Conservation (phyloP, 92 coral and sea anemone species). For the Phenganax stokvisi region DNA sequence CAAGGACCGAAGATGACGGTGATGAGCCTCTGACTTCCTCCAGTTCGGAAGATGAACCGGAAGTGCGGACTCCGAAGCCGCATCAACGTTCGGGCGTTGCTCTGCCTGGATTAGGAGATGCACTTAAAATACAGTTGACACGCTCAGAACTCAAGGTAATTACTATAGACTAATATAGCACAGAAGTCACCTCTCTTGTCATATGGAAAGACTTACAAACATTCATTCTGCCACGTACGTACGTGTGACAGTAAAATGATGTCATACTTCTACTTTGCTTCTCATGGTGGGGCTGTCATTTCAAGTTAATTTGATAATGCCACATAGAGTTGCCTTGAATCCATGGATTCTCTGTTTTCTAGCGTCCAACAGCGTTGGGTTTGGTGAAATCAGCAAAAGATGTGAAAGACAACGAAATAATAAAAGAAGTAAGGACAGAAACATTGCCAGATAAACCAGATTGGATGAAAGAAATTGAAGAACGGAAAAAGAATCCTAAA, state of each 20-base stretch:
- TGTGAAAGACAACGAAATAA: slow-evolving; percentile 62
- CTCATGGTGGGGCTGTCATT: not conserved
- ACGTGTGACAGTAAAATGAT: too few relatives aligned
- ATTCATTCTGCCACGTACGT: too few relatives aligned
- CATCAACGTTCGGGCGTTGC: slow-evolving; percentile 73
- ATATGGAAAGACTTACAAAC: slow-evolving; percentile 19
- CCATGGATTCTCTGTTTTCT: not conserved
- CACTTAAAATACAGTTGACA: slow-evolving; percentile 55
- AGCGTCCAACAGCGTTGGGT: slow-evolving; percentile 58
- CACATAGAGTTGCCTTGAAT: not conserved
- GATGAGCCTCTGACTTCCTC: slow-evolving; percentile 51
- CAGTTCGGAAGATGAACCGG: slow-evolving; percentile 37
- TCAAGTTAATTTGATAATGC: not conserved
- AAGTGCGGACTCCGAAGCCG: slow-evolving; percentile 47
- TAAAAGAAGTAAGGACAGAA: slow-evolving; percentile 77
- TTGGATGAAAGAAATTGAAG: slow-evolving; percentile 89
- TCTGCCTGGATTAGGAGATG: slow-evolving; percentile 89
- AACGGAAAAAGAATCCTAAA: slow-evolving; percentile 62
- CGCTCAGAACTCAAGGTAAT: slow-evolving; percentile 47
- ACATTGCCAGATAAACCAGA: slow-evolving; percentile 77
- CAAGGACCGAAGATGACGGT: slow-evolving; percentile 54
- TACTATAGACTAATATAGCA: not conserved
- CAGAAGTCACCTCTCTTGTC: slow-evolving; percentile 1
- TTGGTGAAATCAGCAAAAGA: slow-evolving; percentile 81
- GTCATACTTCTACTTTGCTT: not conserved